These are phyloP conservation scores for Neogobius melanostomus DNA, from an alignment of 2,113 vertebrate species.

Conservation along the genomic window DNA sequence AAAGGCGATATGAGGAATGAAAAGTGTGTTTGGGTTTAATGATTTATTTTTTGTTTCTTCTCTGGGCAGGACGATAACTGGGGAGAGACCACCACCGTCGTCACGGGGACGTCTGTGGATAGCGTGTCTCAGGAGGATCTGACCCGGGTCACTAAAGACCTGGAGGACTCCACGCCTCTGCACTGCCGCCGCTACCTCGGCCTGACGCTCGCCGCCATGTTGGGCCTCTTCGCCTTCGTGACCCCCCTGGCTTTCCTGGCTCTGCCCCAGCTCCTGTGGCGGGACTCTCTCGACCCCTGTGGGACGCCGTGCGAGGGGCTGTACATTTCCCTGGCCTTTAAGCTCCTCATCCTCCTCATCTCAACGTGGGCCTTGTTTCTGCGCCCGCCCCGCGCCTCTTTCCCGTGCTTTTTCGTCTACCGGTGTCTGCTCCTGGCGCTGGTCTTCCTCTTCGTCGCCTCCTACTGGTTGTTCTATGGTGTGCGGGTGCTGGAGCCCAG, in stretches of 20 bases:
- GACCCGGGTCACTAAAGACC: conserved; percentile 85
- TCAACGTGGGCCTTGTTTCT: conserved; percentile 91
- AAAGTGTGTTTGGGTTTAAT: not conserved
- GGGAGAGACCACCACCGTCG: conserved; percentile 90
- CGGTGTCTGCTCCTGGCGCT: conserved; percentile 87
- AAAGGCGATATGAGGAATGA: too few relatives aligned
- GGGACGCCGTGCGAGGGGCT: conserved; percentile 89
- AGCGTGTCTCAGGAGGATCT: conserved; percentile 92
- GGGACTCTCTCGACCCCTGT: conserved; percentile 83
- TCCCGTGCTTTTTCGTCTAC: conserved; percentile 85
- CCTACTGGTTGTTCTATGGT: conserved; percentile 91
- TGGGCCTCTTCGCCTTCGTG: conserved; percentile 84
- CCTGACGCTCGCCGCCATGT: conserved; percentile 68
- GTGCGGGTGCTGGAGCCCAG: conserved; percentile 84
- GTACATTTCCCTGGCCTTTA: conserved; percentile 91
- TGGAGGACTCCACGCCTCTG: conserved; percentile 83
- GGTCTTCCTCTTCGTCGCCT: conserved; percentile 86
- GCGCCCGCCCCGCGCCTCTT: conserved; percentile 80
- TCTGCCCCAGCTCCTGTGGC: conserved; percentile 87
- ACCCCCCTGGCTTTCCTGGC: conserved; percentile 87
- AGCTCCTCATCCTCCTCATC: conserved; percentile 88
- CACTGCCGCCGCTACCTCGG: conserved; percentile 84
- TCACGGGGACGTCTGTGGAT: conserved; percentile 90
- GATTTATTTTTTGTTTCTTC: not conserved
- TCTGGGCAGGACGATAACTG: conserved; percentile 87